Base-by-base conservation (phyloP, 2,888 invertebrate genomes). In the Entomobrya multifasciata region DNA sequence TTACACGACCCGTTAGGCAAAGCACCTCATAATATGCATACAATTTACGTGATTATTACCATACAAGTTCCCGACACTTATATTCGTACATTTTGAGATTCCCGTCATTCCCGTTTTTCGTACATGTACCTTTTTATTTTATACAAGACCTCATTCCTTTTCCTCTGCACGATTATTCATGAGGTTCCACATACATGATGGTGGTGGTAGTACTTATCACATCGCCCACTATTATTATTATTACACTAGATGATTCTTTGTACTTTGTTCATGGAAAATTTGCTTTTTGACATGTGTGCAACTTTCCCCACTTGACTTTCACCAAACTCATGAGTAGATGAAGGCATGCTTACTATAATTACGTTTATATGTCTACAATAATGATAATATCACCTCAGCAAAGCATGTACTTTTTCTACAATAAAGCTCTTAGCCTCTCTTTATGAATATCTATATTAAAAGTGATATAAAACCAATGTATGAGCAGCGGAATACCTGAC, bases 1-100 rank as follows among this genome's bases (percentile, higher is more conserved):
- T 22, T 44, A 30, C 49, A 82, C 44, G 36, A 49, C 30, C 44
- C 82, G 55, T 65, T 80, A 67, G 52, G 47, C 49, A 72, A 49
- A 52, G 49, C 67, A 80, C 65, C 60, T 60, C 52, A 52, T 57
- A 52, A 81, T 70, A 62, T 83, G 76, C 65, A 65, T 76, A 76
- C 65, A 67, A 76, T 83, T 79, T 62, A 85, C 70, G 72, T 72
- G 79, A 72, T 79, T 79, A 72, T 81, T 70, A 44, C 81, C 57
- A 70, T 67, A 55, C 27, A 70, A 20, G 67, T 55, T n/a, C 44
- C 67, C 1, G 15, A 62, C 72, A 72, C 72, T 52, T 72, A 44
- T 20, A 22, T 72, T 27, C 27, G 15, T 52, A 25, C 70, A 13
- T 49, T 49, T 72, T 25, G 15, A 3, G 70, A 22, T 70, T 22